Evolutionary conservation across 1,140 invertebrate species (phyloP), one percentile per base, ranked within the genome.

Genomic region (Bicyclus anynana): DNA sequence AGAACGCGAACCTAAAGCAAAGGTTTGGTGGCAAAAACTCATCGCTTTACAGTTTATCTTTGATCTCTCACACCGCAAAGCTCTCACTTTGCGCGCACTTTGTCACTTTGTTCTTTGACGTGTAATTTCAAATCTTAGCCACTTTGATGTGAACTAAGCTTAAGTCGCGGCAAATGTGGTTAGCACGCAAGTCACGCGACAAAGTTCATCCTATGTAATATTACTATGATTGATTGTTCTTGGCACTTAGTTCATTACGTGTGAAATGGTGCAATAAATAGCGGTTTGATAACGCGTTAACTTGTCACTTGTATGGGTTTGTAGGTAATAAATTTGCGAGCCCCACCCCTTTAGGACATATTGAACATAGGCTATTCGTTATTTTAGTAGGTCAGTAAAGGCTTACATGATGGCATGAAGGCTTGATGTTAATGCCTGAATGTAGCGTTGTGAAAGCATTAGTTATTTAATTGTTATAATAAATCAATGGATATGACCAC

Each of bases 171-270:
- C 60, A 70, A 73, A 63, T 59, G 67, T 49, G 62, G 47, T 50
- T 59, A 33, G 64, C 74, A 70, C 67, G 67, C 56, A 60, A 65
- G 53, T 59, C 75, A 78, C 75, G 68, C 73, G 69, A 77, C 56
- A 37, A 62, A 68, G 62, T 68, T 69, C 59, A 71, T 78, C 68
- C 62, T 44, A 61, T 50, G 48, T 69, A 69, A 74, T 77, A 71
- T 71, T 66, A 67, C 62, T 48, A 67, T 78, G 78, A 81, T 81
- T 75, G 76, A 81, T 81, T 59, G 74, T 61, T 65, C 66, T 76
- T 76, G 69, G 62, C 72, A 75, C 70, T 73, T 69, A 75, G 49
- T 59, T 59, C 50, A 71, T 76, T 69, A 65, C 37, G 61, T 72
- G 48, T 66, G 64, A 53, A 65, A 66, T 42, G 51, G 56, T 47